A percentile compares a stretch with the other conserved stretches of the same genome.
Evolutionary conservation across 1,140 invertebrate genomes (phyloP).

Genomic region (Pseudomyrmex dendroicus): DNA sequence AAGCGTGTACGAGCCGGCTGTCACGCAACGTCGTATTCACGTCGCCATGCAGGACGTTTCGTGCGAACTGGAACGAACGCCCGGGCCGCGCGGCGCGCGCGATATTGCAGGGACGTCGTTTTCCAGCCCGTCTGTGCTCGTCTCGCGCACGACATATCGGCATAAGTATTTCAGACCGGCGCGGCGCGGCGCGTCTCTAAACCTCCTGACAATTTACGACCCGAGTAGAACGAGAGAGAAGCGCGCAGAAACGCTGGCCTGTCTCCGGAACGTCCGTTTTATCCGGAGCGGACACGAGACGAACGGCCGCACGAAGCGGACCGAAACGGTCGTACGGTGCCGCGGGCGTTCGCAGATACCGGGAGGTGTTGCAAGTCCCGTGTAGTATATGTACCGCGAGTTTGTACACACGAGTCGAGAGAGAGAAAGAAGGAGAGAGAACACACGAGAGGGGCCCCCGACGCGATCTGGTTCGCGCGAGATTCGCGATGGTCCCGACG

Average conservation of each 20-base stretch:
- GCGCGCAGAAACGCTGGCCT: slow-evolving; percentile 49
- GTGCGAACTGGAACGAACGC: slow-evolving; percentile 71
- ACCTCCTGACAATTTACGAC: slow-evolving; percentile 65
- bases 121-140: slow-evolving; percentile 71
- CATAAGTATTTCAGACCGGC: slow-evolving; percentile 66
- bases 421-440: neutral
- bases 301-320: slow-evolving; percentile 14
- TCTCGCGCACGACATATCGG: slow-evolving; percentile 68
- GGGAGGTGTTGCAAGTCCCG: neutral
- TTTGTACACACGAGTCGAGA: slow-evolving; percentile 12
- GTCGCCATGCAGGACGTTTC: slow-evolving; percentile 68
- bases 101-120: slow-evolving; percentile 65
- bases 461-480: slow-evolving; percentile 20
- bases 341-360: slow-evolving; percentile 12
- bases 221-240: slow-evolving; percentile 31
- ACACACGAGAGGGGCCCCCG: too few relatives aligned
- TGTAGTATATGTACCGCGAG: neutral
- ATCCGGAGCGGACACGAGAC: slow-evolving; percentile 17
- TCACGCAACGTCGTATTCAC: slow-evolving; percentile 72
- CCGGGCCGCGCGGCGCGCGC: slow-evolving; percentile 50
- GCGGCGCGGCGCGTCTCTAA: slow-evolving; percentile 27
- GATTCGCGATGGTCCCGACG: slow-evolving; percentile 18
- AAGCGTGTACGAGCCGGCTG: slow-evolving; percentile 67
- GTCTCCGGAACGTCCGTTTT: slow-evolving; percentile 28
- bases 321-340: neutral